Evolutionary conservation across 2,888 invertebrate species (phyloP).

Genomic region (Imbricaverruca yamaguchii): DNA sequence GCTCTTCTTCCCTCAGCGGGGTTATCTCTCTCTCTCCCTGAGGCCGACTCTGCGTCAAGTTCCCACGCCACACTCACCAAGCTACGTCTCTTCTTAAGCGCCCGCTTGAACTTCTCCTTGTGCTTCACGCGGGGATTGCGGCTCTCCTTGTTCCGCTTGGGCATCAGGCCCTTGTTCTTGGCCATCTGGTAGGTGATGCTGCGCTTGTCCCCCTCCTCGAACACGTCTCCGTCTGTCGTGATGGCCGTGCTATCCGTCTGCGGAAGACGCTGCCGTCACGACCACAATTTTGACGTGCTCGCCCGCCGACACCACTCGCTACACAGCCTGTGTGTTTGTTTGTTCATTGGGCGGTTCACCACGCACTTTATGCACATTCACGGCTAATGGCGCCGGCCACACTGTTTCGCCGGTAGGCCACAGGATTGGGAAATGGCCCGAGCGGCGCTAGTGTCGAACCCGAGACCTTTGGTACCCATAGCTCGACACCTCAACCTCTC

Average conservation of each 20-base stretch:
- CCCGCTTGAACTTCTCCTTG: conserved; percentile 83
- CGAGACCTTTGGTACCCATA: too few relatives aligned
- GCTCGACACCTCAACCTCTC: too few relatives aligned
- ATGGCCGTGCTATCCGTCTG: not conserved
- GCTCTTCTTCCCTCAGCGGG: too few relatives aligned
- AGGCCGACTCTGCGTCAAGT: too few relatives aligned
- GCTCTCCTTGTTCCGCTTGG: conserved; percentile 80
- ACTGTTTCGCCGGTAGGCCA: too few relatives aligned
- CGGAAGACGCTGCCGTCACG: too few relatives aligned
- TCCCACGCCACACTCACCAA: conserved; percentile 54
- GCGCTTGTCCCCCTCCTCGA: conserved; percentile 53
- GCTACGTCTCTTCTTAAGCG: conserved; percentile 84
- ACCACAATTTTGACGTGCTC: not conserved
- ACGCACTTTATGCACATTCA: too few relatives aligned
- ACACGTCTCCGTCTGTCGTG: conserved; percentile 23
- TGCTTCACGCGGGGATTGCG: conserved; percentile 94
- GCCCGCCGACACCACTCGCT: not conserved
- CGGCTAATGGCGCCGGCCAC: too few relatives aligned
- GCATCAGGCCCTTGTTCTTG: conserved; percentile 91
- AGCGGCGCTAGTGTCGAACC: too few relatives aligned
- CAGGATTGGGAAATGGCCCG: too few relatives aligned
- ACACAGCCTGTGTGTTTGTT: not conserved
- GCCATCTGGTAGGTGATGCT: conserved; percentile 87
- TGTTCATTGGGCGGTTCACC: too few relatives aligned
- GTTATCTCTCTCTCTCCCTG: too few relatives aligned